Evolutionary conservation across 1,140 invertebrate species (phyloP).

Genomic region (Pantala flavescens): DNA sequence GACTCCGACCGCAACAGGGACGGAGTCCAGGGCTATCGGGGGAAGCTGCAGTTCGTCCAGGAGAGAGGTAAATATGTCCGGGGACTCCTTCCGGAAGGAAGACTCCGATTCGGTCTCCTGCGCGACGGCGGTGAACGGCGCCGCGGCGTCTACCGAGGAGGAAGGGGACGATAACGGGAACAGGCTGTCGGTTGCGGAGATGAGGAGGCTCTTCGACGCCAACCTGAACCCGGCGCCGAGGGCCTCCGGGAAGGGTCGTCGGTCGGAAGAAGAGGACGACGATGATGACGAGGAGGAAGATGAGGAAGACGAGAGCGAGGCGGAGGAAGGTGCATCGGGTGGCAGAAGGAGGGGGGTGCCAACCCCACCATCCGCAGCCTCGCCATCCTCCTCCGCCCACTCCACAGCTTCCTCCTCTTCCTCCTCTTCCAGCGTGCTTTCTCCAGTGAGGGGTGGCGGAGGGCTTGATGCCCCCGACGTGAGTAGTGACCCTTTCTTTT

Average conservation of each 20-base stretch:
- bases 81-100: conserved; percentile 6
- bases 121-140: background rate
- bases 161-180: conserved; percentile 14
- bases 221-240: conserved; percentile 10
- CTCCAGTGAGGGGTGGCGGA: background rate
- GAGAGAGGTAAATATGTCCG: conserved; percentile 9
- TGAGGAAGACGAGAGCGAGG: background rate
- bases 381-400: background rate
- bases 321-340: background rate
- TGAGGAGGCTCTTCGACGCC: conserved; percentile 11
- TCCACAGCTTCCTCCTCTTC: background rate
- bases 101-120: background rate
- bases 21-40: background rate
- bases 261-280: background rate
- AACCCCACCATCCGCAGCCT: background rate
- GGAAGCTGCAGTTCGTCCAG: background rate
- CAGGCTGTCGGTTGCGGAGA: conserved; percentile 10
- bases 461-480: background rate
- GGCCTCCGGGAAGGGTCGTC: background rate
- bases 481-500: background rate
- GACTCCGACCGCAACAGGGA: background rate
- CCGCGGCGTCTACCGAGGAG: background rate
- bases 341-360: background rate
- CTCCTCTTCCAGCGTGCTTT: background rate
- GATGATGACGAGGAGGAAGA: background rate